phyloP scores from a whole-genome alignment of 1,140 invertebrate species.

The Lepidurus couesii region DNA sequence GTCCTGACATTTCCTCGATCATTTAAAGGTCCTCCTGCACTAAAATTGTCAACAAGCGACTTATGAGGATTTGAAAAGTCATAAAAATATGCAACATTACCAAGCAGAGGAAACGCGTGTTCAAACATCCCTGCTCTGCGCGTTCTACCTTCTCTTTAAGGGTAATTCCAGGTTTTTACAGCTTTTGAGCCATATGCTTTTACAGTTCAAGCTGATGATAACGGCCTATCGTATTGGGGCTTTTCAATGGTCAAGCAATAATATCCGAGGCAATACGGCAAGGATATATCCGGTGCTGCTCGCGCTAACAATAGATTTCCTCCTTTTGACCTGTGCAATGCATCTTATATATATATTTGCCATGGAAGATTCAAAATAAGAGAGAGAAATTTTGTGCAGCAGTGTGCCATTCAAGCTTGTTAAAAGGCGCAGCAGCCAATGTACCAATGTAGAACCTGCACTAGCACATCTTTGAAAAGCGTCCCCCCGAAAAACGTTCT shows the following conservation, averaged over 20 bases:
- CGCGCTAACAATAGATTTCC: not conserved
- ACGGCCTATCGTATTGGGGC: not conserved
- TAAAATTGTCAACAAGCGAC: too few species aligned
- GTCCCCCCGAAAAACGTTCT: not conserved
- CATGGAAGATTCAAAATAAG: not conserved
- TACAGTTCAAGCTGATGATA: not conserved
- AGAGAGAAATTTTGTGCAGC: not conserved
- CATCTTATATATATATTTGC: constrained; percentile 1
- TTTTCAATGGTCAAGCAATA: constrained; percentile 7
- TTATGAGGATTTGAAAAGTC: too few species aligned
- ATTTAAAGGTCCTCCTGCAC: too few species aligned
- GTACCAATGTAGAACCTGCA: not conserved
- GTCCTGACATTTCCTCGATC: too few species aligned
- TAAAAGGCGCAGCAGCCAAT: not conserved
- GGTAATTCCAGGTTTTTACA: too few species aligned
- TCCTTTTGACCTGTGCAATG: constrained; percentile 6
- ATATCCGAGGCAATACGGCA: not conserved
- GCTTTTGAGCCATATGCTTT: not conserved
- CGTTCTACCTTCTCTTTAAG: not conserved
- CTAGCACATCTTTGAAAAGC: not conserved
- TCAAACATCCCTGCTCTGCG: not conserved
- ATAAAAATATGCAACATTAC: too few species aligned
- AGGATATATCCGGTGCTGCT: not conserved
- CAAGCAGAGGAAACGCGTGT: too few species aligned
- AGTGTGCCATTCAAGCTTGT: not conserved